These are phyloP conservation scores for Metopia argyrocephala DNA, from an alignment of 2,888 invertebrate genomes.

Conservation along the genomic window DNA sequence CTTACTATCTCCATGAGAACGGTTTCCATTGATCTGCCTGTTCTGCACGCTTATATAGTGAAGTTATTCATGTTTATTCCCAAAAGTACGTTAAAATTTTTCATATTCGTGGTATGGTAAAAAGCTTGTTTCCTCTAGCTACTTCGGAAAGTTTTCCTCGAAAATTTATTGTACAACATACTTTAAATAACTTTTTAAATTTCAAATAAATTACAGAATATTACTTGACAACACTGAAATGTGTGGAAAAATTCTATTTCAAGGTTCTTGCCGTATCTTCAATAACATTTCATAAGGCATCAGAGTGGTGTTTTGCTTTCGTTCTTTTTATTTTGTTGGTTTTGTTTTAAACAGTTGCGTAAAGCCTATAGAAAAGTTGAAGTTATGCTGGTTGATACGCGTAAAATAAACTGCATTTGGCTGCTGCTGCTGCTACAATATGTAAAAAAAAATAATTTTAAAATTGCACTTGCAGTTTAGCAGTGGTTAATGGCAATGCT, in stretches of 20 bases:
- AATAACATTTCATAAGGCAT: slow-evolving; percentile 16
- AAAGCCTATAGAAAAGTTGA: slow-evolving; percentile 1
- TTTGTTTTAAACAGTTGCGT: slow-evolving; percentile 37
- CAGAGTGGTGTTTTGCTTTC: neutral
- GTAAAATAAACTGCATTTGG: slow-evolving; percentile 23
- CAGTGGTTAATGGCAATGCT: slow-evolving; percentile 32
- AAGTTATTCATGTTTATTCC: too few relatives aligned
- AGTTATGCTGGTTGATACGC: neutral
- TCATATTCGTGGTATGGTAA: too few relatives aligned
- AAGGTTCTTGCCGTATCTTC: slow-evolving; percentile 41
- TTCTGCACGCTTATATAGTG: too few relatives aligned
- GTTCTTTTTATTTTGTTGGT: slow-evolving; percentile 20
- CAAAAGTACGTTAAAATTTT: too few relatives aligned
- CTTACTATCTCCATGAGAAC: too few relatives aligned
- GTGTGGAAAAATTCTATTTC: slow-evolving; percentile 25
- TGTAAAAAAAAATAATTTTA: slow-evolving; percentile 32
- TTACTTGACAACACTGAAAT: slow-evolving; percentile 26
- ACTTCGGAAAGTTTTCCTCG: too few relatives aligned
- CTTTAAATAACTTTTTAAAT: neutral
- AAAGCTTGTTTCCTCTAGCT: too few relatives aligned
- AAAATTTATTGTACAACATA: too few relatives aligned
- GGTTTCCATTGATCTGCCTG: too few relatives aligned
- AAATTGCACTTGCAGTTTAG: slow-evolving; percentile 52
- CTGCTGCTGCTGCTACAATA: slow-evolving; percentile 26
- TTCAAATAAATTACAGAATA: slow-evolving; percentile 9